Base-by-base conservation (phyloP, 2,888 invertebrate species). In the Eueremaeus valkanovi region DNA sequence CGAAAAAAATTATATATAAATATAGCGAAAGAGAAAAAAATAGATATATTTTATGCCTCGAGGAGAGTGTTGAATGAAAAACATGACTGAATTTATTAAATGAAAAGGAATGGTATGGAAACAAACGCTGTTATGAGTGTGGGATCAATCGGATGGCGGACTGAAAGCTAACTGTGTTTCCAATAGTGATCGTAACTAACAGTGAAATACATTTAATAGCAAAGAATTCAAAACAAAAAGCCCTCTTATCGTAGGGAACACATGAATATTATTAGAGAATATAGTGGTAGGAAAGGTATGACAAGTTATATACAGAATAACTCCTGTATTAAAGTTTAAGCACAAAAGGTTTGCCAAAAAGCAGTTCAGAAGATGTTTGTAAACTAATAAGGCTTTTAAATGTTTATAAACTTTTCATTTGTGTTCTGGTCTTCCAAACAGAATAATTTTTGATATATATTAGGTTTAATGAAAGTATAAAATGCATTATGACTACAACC, bases 151-250 rank as follows among this genome's bases (percentile, higher is more conserved):
- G 40, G 40, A 40, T 40, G 40, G 11, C 6, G 45, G 13, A 11
- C 9, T 51, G 21, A 27, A 27, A 11, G 55, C 24, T 11, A 27
- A 55, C 9, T 27, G 3, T 55, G 68, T 68, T 24, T 68, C 68
- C 68, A 68, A 68, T 68, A 68, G 68, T 21, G 33, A 68, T 68
- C 24, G 68, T 68, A 68, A 68, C 68, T 40, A 68, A 42, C n/a
- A 16, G 16, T 63, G 8, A 18, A 63, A 29, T 63, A n/a, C 3
- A 66, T 5, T 24, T 42, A 68, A 63, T 5, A 13, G 6, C 3
- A 33, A 16, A 33, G n/a, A 63, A 68, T 68, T 68, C 68, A 68
- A 40, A 68, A 68, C 68, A 68, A 68, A 66, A 68, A n/a, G n/a
- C n/a, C 11, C 36, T 24, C 31, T 68, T 31, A 24, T 31, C 24